Evolutionary conservation across 2,113 vertebrate species (phyloP).

Genomic region (Leuciscus idus): DNA sequence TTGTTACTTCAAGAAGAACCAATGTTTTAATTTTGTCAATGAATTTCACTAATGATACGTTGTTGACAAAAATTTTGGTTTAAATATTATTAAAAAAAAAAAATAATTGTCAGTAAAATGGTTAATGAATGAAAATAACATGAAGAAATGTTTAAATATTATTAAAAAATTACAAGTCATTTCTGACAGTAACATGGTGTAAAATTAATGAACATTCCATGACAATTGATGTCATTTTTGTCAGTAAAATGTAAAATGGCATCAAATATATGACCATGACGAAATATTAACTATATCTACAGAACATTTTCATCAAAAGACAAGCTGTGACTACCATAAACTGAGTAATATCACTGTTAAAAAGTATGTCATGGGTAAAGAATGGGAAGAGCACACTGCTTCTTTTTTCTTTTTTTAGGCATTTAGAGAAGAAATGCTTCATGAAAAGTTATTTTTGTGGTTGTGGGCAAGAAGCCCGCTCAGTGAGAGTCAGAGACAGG

Average conservation of each 20-base stretch:
- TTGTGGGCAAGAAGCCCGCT: constrained; percentile 14
- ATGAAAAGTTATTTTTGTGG: background rate
- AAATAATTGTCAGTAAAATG: background rate
- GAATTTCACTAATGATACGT: too few relatives aligned
- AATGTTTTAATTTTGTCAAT: too few relatives aligned
- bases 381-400: background rate
- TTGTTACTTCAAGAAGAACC: too few relatives aligned
- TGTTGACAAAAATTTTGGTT: background rate
- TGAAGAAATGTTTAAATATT: background rate
- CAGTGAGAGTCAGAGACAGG: constrained; percentile 19
- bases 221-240: background rate
- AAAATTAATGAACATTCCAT: background rate
- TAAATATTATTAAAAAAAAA: background rate
- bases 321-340: background rate
- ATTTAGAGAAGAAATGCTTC: constrained; percentile 13
- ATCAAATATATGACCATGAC: too few relatives aligned
- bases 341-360: background rate
- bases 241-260: too few relatives aligned
- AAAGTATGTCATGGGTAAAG: background rate
- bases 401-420: background rate
- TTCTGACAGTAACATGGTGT: too few relatives aligned
- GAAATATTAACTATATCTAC: background rate
- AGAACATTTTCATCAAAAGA: background rate
- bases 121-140: background rate
- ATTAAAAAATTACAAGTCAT: too few relatives aligned